Evolutionary conservation across 2,888 invertebrate genomes (phyloP).

Genomic region (Altica lythri): DNA sequence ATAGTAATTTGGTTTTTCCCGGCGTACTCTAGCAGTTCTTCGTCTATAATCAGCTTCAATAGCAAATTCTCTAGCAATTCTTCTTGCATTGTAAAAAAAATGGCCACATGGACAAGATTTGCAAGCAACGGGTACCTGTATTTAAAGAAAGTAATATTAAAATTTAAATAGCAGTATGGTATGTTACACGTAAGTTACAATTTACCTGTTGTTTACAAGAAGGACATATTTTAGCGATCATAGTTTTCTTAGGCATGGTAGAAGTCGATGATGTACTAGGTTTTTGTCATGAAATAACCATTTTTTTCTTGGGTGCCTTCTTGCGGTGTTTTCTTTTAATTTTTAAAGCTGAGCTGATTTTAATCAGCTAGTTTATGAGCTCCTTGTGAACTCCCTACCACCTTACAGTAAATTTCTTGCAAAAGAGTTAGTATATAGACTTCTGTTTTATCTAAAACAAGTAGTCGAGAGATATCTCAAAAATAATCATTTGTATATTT

Average conservation of each 20-base stretch:
- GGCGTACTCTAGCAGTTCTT: conserved; percentile 72
- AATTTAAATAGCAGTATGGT: background rate
- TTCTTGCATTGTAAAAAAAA: conserved; percentile 74
- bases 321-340: conserved; percentile 7
- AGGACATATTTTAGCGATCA: conserved; percentile 52
- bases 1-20: conserved; percentile 82
- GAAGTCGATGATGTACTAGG: conserved; percentile 1
- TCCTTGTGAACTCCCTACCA: too few species aligned
- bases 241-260: conserved; percentile 43
- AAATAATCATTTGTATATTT: too few species aligned
- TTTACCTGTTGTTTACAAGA: conserved; percentile 50
- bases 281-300: conserved; percentile 27
- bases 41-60: conserved; percentile 63
- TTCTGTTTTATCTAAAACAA: too few species aligned
- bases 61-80: conserved; percentile 58
- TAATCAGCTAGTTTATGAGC: background rate
- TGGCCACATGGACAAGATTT: conserved; percentile 85
- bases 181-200: conserved; percentile 1
- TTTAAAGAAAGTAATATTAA: conserved; percentile 10
- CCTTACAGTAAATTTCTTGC: too few species aligned
- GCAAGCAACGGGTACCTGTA: conserved; percentile 82
- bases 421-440: too few species aligned
- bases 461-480: too few species aligned
- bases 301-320: conserved; percentile 17
- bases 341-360: conserved; percentile 3